Percentiles rank a stretch among this genome's conserved stretches.
Conservation (phyloP, 1,140 invertebrate species). For the Andricus grossulariae region DNA sequence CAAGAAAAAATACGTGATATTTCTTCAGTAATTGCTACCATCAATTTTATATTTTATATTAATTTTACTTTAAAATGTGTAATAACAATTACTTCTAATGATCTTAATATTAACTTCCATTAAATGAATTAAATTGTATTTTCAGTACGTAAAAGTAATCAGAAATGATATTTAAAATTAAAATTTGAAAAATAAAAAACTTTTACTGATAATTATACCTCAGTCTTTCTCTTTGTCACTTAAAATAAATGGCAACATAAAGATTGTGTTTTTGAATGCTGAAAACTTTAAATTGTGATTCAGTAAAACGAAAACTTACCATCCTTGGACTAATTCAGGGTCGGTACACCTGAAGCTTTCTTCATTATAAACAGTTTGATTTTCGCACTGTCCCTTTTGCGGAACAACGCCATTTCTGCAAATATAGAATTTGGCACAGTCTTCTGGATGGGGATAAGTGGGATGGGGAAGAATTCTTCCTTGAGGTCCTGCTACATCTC, state of each 20-base stretch:
- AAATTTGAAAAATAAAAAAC: not conserved
- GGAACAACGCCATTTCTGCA: slow-evolving; percentile 87
- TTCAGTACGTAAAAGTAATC: not conserved
- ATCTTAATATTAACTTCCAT: not conserved
- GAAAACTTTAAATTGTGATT: no score
- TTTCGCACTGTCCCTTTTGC: slow-evolving; percentile 85
- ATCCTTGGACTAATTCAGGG: slow-evolving; percentile 87
- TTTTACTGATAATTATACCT: no score
- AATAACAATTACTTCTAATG: not conserved
- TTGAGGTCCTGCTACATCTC: slow-evolving; percentile 81
- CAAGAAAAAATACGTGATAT: slow-evolving; percentile 67
- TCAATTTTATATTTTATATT: no score
- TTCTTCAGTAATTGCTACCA: no score
- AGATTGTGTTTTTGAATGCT: slow-evolving; percentile 46
- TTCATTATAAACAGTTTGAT: slow-evolving; percentile 88
- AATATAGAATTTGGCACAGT: slow-evolving; percentile 91
- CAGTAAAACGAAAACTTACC: slow-evolving; percentile 75
- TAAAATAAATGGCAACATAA: not conserved
- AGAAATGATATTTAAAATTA: not conserved
- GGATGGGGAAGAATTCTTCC: slow-evolving; percentile 85
- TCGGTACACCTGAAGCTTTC: slow-evolving; percentile 88
- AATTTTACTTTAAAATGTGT: no score
- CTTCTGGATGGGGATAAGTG: slow-evolving; percentile 87
- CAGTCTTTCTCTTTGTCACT: no score
- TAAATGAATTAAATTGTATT: not conserved